These are phyloP conservation scores for Dryas iulia DNA, from an alignment of 1,140 invertebrate genomes.

Conservation along the genomic window DNA sequence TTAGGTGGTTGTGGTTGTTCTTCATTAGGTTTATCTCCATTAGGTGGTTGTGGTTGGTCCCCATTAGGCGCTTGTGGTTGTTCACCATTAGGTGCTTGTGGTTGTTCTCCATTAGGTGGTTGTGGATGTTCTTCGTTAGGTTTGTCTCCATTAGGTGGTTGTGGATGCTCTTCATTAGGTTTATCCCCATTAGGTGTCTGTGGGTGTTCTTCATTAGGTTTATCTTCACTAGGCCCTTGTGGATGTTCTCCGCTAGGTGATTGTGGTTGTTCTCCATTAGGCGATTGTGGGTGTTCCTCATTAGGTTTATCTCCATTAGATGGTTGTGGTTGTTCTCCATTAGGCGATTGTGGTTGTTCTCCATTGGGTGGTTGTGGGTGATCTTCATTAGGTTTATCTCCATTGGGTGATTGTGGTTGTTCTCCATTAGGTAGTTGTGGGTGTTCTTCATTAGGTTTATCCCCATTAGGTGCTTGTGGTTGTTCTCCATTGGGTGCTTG, in stretches of 20 bases:
- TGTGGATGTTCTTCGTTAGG: no score
- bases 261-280: neutral
- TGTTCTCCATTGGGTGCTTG: neutral
- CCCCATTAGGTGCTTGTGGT: neutral
- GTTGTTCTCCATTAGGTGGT: no score
- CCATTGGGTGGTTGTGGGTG: neutral
- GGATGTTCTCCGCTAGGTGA: neutral
- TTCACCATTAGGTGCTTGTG: no score
- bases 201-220: no score
- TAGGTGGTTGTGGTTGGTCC: no score
- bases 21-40: no score
- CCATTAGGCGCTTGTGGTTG: no score
- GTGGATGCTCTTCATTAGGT: no score
- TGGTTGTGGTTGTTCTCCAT: rapidly evolving
- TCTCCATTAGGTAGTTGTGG: neutral
- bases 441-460: neutral
- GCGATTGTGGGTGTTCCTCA: neutral
- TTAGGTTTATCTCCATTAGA: neutral
- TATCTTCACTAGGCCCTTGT: no score
- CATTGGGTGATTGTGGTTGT: neutral
- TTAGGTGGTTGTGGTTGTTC: no score
- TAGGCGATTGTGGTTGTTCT: neutral
- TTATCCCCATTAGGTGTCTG: neutral
- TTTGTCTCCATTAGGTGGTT: no score
- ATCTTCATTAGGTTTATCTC: neutral